These are phyloP conservation scores for Idaea biselata DNA, from an alignment of 2,888 invertebrate genomes.

Conservation along the genomic window DNA sequence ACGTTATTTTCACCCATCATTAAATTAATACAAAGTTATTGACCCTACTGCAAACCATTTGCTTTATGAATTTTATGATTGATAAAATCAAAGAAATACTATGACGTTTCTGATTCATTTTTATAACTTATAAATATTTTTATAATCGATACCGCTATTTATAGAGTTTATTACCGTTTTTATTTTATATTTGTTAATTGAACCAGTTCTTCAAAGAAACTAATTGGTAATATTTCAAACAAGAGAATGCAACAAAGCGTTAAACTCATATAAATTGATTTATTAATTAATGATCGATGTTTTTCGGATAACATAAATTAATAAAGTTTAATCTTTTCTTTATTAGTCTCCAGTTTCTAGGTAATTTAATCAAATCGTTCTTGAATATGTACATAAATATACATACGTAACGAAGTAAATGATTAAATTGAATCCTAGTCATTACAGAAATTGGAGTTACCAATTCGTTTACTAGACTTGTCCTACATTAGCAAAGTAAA, in stretches of 20 bases:
- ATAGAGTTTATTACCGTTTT: slow-evolving; percentile 39
- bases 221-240: slow-evolving; percentile 36
- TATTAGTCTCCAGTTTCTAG: neutral
- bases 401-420: neutral
- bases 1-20: neutral
- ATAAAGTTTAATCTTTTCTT: neutral
- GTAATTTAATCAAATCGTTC: neutral
- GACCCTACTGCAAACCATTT: slow-evolving; percentile 14
- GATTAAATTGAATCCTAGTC: neutral
- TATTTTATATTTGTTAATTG: slow-evolving; percentile 38
- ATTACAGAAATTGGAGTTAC: neutral
- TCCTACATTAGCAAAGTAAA: neutral
- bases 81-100: slow-evolving; percentile 31
- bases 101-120: slow-evolving; percentile 34
- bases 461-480: neutral
- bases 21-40: slow-evolving; percentile 11
- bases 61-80: slow-evolving; percentile 28
- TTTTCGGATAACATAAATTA: slow-evolving; percentile 4
- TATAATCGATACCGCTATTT: slow-evolving; percentile 36
- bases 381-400: neutral
- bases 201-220: slow-evolving; percentile 36
- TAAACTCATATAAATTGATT: slow-evolving; percentile 29
- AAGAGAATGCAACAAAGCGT: slow-evolving; percentile 28
- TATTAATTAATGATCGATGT: slow-evolving; percentile 25
- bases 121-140: slow-evolving; percentile 41